Base-by-base conservation (phyloP, 1,140 invertebrate genomes). In the Gryllus bimaculatus region DNA sequence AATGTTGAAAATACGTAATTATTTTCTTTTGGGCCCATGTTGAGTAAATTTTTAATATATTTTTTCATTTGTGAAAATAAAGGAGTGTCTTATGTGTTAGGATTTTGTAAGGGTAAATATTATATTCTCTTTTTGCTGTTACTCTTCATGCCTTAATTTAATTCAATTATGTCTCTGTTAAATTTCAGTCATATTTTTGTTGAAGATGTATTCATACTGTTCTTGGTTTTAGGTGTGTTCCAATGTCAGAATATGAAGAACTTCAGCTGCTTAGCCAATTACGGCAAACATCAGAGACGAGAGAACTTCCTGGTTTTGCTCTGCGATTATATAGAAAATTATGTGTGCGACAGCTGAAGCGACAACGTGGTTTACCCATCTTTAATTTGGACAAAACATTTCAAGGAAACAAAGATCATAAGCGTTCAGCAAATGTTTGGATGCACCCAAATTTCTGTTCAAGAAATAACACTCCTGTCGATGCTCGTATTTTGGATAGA, bases 211-310 rank as follows among this genome's bases (percentile, higher is more conserved):
- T 39, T 2, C 5, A 39, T 39, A 2, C 26, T 39, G 26, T 39
- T 39, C 26, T 39, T 39, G 26, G 2, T 66, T 84, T 8, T 74
- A 86, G 85, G 76, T 81, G 84, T 81, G 82, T 82, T 82, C 84
- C 81, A 26, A 90, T 92, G 86, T 90, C 86, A 78, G 82, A 87
- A 75, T 88, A 89, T 81, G 90, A 92, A 82, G 90, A 92, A 83
- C 82, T 84, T 39, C 87, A 88, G 81, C 80, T 92, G 15, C 81
- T 90, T 15, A 86, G 88, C 78, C 87, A 86, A 81, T 80, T 89
- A 8, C 86, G 88, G 78, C 80, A 81, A 74, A 85, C 86, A 47
- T 80, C 84, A 82, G 47, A 85, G 78, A 78, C 85, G 20, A 49
- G 85, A 81, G 79, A 83, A 79, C 83, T 90, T 3, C 83, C 86